phyloP scores from a whole-genome alignment of 2,888 invertebrate genomes.

The Andrena chrysosceles region DNA sequence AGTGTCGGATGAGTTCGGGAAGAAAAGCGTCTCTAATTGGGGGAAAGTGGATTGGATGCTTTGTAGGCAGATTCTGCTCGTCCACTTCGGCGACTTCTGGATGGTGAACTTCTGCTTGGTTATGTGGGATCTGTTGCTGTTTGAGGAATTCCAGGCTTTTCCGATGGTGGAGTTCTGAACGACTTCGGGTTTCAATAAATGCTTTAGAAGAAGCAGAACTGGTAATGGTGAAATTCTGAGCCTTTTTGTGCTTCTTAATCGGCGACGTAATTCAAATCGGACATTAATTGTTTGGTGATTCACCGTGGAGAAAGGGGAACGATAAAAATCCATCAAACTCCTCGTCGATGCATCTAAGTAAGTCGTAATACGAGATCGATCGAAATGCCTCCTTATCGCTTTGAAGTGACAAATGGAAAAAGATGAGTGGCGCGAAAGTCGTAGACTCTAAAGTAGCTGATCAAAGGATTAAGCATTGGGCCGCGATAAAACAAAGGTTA shows the following conservation, averaged over 20 bases:
- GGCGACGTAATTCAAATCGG: not conserved
- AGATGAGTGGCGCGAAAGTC: not conserved
- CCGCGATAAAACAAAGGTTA: constrained; percentile 25
- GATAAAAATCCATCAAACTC: too few species aligned
- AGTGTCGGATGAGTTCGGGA: not conserved
- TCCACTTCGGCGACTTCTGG: constrained; percentile 25
- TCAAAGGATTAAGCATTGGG: not conserved
- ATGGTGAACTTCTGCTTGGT: not conserved
- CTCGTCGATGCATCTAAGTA: too few species aligned
- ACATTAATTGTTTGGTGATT: not conserved
- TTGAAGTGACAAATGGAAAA: not conserved
- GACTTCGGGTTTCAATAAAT: too few species aligned
- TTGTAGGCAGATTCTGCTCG: constrained; percentile 12
- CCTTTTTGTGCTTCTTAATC: not conserved
- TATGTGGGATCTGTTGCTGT: not conserved
- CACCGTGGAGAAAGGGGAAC: too few species aligned
- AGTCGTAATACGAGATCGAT: not conserved
- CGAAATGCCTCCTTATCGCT: not conserved
- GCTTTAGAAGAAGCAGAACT: too few species aligned
- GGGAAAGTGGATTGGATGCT: not conserved
- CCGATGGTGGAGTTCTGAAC: not conserved
- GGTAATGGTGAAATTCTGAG: too few species aligned
- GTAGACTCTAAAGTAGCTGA: not conserved
- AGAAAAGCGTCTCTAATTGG: not conserved
- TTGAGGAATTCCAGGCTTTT: not conserved